Evolutionary conservation across 1,140 invertebrate species (phyloP).

Genomic region (Sycobia sp.): DNA sequence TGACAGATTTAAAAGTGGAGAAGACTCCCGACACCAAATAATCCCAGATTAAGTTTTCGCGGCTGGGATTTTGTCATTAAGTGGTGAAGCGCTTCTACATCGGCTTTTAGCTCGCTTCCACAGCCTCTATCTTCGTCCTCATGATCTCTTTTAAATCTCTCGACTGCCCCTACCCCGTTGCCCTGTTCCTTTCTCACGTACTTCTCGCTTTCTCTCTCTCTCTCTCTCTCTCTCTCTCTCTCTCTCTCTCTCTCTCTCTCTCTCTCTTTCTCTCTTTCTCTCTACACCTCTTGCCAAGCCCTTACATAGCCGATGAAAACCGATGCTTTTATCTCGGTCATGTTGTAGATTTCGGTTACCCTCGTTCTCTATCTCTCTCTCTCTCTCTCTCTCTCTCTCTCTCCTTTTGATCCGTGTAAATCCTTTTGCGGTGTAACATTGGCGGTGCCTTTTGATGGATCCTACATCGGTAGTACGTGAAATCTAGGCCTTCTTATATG

Average conservation of each 20-base stretch:
- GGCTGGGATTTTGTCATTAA: constrained; percentile 54
- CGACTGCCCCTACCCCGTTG: constrained; percentile 12
- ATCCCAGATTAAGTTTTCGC: constrained; percentile 58
- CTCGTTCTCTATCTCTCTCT: constrained; percentile 29
- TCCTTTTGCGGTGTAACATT: constrained; percentile 54
- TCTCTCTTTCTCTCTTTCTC: constrained; percentile 30
- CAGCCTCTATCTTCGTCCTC: constrained; percentile 38
- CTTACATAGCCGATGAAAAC: too few species aligned
- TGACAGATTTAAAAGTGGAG: too few species aligned
- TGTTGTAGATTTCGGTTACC: too few species aligned
- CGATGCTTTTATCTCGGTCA: too few species aligned
- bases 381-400: constrained; percentile 28
- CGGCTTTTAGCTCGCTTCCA: not conserved
- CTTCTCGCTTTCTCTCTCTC: too few species aligned
- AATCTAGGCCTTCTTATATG: constrained; percentile 60
- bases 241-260: too few species aligned
- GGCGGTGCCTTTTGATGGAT: constrained; percentile 59
- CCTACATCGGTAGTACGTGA: constrained; percentile 59
- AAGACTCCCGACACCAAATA: constrained; percentile 35
- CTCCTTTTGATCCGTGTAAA: constrained; percentile 50
- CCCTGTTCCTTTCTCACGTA: too few species aligned
- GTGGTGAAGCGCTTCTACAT: constrained; percentile 37
- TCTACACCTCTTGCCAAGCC: too few species aligned
- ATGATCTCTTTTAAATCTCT: constrained; percentile 28
- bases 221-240: too few species aligned